These are phyloP conservation scores for Agriopis aurantiaria DNA, from an alignment of 2,888 invertebrate genomes.

Conservation along the genomic window DNA sequence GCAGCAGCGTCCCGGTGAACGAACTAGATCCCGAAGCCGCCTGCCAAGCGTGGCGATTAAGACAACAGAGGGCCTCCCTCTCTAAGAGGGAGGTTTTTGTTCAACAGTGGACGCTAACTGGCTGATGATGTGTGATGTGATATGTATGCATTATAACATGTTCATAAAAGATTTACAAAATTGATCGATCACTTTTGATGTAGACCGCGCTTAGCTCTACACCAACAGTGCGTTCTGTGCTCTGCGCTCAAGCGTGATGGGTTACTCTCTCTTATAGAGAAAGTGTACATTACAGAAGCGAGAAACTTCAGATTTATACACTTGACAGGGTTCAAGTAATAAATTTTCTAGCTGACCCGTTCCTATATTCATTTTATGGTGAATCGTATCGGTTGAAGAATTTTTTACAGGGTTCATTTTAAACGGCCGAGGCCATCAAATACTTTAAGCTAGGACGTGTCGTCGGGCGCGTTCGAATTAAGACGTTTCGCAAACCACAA, in stretches of 20 bases:
- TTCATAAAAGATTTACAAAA: neutral
- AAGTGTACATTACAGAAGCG: conserved; percentile 1
- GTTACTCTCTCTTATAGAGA: conserved; percentile 1
- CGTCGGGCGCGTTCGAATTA: conserved; percentile 64
- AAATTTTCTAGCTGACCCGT: neutral
- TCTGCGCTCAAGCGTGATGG: neutral
- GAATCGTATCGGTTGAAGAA: neutral
- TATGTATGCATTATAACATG: neutral
- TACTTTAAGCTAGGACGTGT: conserved; percentile 22
- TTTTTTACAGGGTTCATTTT: neutral
- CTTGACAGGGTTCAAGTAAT: neutral
- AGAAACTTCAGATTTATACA: neutral
- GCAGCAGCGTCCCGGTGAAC: too few species aligned
- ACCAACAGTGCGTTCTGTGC: neutral
- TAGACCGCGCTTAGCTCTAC: neutral
- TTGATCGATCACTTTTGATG: neutral
- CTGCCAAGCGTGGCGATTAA: too few species aligned
- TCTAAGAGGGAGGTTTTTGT: too few species aligned
- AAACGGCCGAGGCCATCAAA: conserved; percentile 7
- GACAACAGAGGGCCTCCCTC: too few species aligned
- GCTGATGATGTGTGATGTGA: too few species aligned
- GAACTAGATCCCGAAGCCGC: too few species aligned
- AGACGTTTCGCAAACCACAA: conserved; percentile 84
- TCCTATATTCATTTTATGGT: neutral
- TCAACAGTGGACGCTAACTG: too few species aligned